These are phyloP conservation scores for Ylistrum balloti DNA, from an alignment of 1,140 invertebrate genomes.

Conservation along the genomic window DNA sequence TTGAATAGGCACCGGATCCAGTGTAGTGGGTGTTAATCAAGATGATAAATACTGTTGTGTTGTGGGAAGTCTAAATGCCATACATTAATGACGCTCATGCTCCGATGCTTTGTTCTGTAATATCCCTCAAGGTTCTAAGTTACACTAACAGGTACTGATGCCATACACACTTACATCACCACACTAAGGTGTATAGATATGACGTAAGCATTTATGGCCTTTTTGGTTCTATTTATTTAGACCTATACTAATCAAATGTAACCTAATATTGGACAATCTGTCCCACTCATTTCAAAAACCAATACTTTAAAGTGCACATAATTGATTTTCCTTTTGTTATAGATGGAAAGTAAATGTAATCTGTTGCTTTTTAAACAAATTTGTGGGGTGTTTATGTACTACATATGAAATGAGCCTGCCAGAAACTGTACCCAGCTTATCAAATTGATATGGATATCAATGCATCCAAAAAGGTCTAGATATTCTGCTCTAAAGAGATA, in stretches of 20 bases:
- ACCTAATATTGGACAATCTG: not conserved
- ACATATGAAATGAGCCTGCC: too few species aligned
- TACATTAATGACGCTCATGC: not conserved
- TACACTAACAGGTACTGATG: not conserved
- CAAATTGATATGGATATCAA: too few species aligned
- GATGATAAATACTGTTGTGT: not conserved
- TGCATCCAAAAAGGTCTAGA: too few species aligned
- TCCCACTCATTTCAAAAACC: not conserved
- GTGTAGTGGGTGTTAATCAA: conserved; percentile 11
- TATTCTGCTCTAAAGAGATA: too few species aligned
- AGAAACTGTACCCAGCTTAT: too few species aligned
- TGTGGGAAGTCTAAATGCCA: not conserved
- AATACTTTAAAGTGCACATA: not conserved
- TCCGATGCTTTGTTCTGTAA: not conserved
- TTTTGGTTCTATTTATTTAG: not conserved
- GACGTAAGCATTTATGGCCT: not conserved
- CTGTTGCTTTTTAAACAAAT: too few species aligned
- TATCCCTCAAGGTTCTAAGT: not conserved
- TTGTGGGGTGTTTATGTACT: too few species aligned
- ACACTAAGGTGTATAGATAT: not conserved
- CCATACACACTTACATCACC: not conserved
- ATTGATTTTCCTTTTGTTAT: conserved; percentile 20
- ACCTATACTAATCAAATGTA: not conserved
- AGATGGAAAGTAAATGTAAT: too few species aligned
- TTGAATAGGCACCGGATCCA: not conserved